phyloP scores from a whole-genome alignment of 2,797 vertebrate genomes.

The Gadopsis marmoratus region DNA sequence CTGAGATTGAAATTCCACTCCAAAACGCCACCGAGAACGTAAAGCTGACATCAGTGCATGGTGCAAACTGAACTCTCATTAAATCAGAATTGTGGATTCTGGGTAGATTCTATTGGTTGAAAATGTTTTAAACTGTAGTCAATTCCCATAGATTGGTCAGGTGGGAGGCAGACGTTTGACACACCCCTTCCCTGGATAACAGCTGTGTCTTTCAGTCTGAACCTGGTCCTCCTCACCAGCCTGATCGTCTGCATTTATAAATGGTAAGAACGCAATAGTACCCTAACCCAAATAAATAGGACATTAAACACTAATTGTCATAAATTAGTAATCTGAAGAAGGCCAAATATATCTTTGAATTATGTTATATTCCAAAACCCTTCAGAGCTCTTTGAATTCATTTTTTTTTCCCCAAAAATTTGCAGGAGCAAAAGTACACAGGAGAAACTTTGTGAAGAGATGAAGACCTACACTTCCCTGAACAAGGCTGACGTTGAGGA shows the following conservation, averaged over 20 bases:
- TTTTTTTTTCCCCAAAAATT: neutral
- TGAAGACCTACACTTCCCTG: constrained; percentile 26
- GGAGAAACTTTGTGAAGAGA: neutral
- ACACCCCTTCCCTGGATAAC: constrained; percentile 25
- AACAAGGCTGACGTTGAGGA: constrained; percentile 14
- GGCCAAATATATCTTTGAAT: neutral
- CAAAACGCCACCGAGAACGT: neutral
- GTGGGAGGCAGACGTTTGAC: neutral
- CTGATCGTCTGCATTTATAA: constrained; percentile 26
- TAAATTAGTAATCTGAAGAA: neutral
- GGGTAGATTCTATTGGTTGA: neutral
- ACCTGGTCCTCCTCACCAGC: constrained; percentile 31
- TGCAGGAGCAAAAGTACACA: constrained; percentile 4
- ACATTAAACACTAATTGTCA: neutral
- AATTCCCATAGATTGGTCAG: neutral
- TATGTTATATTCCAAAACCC: neutral
- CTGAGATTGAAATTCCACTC: neutral
- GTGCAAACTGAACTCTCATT: neutral
- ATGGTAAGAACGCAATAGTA: constrained; percentile 20
- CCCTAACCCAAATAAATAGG: neutral
- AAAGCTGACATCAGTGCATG: too few species aligned
- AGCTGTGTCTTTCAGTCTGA: constrained; percentile 37
- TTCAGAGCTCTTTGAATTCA: neutral
- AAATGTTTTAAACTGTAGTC: neutral
- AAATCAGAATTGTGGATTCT: neutral